Conservation (phyloP, 1,140 invertebrate genomes). For the Bombyx mori region ASM3026992v2 NC_085109.1:8916501-8917000, state of each 20-base stretch:
- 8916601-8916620: no score
- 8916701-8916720: no score
- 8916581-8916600: no score
- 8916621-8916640: no score
- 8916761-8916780: not conserved
- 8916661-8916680: no score
- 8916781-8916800: constrained; percentile 14
- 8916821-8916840: constrained; percentile 35
- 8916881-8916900: constrained; percentile 28
- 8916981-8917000: constrained; percentile 2
- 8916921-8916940: constrained; percentile 14
- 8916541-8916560: no score
- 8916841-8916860: constrained; percentile 50
- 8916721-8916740: no score
- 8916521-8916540: no score
- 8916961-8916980: constrained; percentile 2
- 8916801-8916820: constrained; percentile 30
- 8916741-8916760: not conserved
- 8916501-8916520: no score
- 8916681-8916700: no score
- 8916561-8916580: no score
- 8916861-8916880: constrained; percentile 25
- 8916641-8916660: no score
- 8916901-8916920: constrained; percentile 17
- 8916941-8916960: constrained; percentile 7